Evolutionary conservation across 1,140 invertebrate species (phyloP), one percentile per base, ranked within the genome.

Genomic region (Phenacoccus solenopsis): DNA sequence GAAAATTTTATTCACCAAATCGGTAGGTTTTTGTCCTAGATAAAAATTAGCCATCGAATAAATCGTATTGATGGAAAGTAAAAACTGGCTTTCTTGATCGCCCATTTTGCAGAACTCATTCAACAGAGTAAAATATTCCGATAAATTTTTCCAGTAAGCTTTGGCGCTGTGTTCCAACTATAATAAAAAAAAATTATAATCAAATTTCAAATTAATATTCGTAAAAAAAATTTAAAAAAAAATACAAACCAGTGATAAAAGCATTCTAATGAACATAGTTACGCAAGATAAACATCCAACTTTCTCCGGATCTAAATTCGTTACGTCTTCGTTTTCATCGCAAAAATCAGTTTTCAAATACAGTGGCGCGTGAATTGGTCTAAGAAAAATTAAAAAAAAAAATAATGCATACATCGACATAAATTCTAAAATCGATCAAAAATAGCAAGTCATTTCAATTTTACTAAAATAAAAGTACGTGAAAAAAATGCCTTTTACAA

Each of bases 51-150:
- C 87, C 84, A 96, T 90, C 9, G 87, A 91, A 21, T 90, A 88
- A 35, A 96, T 95, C 16, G 93, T 87, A 73, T 93, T 89, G 27
- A 92, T 88, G 30, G 89, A 84, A 68, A 96, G 83, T 71, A 97
- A 80, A 79, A 96, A 96, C 75, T 89, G 83, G 24, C 89, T 88
- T 77, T 97, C 94, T 73, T 94, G 91, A 70, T 95, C 93, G 0
- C 94, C 94, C 89, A 96, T 92, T 78, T 94, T 91, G 73, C 92
- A 91, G 78, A 96, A 96, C 78, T 96, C 94, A 75, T 93, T 89
- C 68, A 97, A 80, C 75, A 96, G 87, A 13, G 88, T 87, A 79
- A 96, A 96, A 77, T 94, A 96, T 77, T 96, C 94, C 2, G 91
- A 91, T 56, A 97, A 80, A 78, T 96, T 90, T 73, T 91, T 88